phyloP scores from a whole-genome alignment of 2,113 vertebrate species.

The Vanacampus margaritifer region DNA sequence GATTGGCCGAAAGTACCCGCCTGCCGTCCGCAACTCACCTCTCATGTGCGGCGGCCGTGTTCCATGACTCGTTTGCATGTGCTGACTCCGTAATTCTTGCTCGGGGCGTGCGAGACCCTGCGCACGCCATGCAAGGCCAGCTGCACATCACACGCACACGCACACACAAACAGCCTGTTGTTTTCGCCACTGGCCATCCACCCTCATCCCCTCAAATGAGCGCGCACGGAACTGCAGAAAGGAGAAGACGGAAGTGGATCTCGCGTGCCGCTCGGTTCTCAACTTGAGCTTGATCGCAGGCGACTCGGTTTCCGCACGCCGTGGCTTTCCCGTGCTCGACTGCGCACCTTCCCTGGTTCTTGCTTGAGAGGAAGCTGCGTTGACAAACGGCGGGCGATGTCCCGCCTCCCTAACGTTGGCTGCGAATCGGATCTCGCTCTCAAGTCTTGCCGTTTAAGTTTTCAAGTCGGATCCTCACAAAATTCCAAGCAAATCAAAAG shows the following conservation, averaged over 20 bases:
- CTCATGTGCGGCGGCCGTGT: slow-evolving; percentile 13
- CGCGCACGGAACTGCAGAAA: slow-evolving; percentile 27
- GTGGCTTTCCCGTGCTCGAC: background rate
- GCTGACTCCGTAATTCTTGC: slow-evolving; percentile 57
- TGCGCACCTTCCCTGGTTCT: background rate
- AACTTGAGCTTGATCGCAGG: slow-evolving; percentile 21
- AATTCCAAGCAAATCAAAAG: too few species aligned
- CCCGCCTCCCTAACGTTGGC: too few species aligned
- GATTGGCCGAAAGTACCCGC: background rate
- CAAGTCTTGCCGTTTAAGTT: too few species aligned
- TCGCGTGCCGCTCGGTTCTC: slow-evolving; percentile 20
- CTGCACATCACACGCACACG: slow-evolving; percentile 42
- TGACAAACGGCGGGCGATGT: too few species aligned
- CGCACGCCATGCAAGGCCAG: slow-evolving; percentile 44
- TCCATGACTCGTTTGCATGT: slow-evolving; percentile 29
- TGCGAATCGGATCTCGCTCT: too few species aligned
- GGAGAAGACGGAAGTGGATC: slow-evolving; percentile 6
- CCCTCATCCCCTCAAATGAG: slow-evolving; percentile 35
- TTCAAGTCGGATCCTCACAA: too few species aligned
- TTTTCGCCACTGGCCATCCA: slow-evolving; percentile 28
- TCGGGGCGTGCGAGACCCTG: slow-evolving; percentile 26
- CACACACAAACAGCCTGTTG: slow-evolving; percentile 38
- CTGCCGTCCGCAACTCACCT: background rate
- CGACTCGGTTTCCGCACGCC: background rate
- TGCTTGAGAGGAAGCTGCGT: background rate